Evolutionary conservation across 2,113 vertebrate species (phyloP), one percentile per base, ranked within the genome.

Genomic region (Siphamia tubifer): DNA sequence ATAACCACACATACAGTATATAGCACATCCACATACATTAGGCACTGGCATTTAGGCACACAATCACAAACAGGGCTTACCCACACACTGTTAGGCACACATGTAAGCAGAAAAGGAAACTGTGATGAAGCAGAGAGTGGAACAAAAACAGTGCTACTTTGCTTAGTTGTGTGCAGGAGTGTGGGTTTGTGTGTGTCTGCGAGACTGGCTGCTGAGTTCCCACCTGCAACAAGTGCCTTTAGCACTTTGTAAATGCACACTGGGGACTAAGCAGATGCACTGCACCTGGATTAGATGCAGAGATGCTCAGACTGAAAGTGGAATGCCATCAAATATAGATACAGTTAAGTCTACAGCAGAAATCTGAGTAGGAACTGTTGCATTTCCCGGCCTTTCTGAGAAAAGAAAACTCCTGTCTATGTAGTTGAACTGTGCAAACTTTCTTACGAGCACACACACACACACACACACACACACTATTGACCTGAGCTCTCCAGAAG

Each of bases 1-100:
- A 87, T 90, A 89, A 87, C 73, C 63, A 70, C 72, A 77, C 66
- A 45, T 47, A 10, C 12, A 38, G 43, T 24, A 13, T n/a, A 53
- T 44, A 54, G 42, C 63, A 40, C 53, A 30, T 32, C 43, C 27
- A 8, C 11, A 32, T n/a, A 17, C 13, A 23, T 60, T 34, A 40
- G 54, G 60, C 48, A 12, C 35, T 11, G 9, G 11, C 6, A 39
- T 12, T 20, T 16, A 51, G n/a, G 17, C 40, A 56, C 5, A 65
- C 17, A 21, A 16, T 66, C 9, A 53, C 8, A 45, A 47, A 30
- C 10, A 21, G 12, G 40, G 15, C 32, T 27, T 6, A 11, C 24
- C 36, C 24, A 28, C 23, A 9, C 27, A 25, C n/a, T 54, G n/a
- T 16, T n/a, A 51, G 21, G 44, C 24, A 40, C 30, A 47, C 20